Conservation (phyloP, 1,140 invertebrate genomes). For the Drosophila pachea region DNA sequence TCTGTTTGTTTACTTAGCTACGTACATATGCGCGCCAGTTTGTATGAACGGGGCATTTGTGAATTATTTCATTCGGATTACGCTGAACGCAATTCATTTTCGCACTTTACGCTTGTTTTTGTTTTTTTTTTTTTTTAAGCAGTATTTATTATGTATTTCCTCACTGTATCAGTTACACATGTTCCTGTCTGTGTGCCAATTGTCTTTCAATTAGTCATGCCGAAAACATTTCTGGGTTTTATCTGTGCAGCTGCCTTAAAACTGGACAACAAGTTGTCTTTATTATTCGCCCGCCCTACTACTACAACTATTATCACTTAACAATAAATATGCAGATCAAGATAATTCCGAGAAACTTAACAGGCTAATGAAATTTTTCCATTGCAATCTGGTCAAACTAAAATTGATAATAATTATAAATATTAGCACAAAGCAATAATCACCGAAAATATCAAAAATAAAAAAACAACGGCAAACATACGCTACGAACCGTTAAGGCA, state of each 20-base stretch:
- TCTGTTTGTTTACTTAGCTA: slow-evolving; percentile 62
- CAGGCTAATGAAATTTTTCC: slow-evolving; percentile 12
- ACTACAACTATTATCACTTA: slow-evolving; percentile 24
- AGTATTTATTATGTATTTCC: slow-evolving; percentile 28
- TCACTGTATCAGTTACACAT: slow-evolving; percentile 33
- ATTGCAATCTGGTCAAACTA: slow-evolving; percentile 14
- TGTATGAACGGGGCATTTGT: slow-evolving; percentile 33
- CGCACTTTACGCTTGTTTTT: slow-evolving; percentile 47
- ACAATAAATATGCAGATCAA: slow-evolving; percentile 30
- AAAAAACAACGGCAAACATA: slow-evolving; percentile 14
- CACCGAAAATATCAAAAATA: slow-evolving; percentile 5
- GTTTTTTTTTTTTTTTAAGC: slow-evolving; percentile 43
- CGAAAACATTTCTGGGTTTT: slow-evolving; percentile 55
- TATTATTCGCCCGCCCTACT: slow-evolving; percentile 3
- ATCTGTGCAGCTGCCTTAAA: slow-evolving; percentile 53
- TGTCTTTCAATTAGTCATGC: slow-evolving; percentile 56
- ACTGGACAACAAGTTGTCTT: slow-evolving; percentile 36
- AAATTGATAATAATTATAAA: slow-evolving; percentile 45
- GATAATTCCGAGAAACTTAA: slow-evolving; percentile 19
- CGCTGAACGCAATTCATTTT: slow-evolving; percentile 47
- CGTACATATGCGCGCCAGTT: slow-evolving; percentile 45
- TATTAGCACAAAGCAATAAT: slow-evolving; percentile 26
- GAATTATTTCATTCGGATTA: slow-evolving; percentile 63
- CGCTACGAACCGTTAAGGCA: slow-evolving; percentile 26
- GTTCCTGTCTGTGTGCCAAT: slow-evolving; percentile 6